Conservation (phyloP, 1,140 invertebrate genomes). For the Rhagoletis zephyria region DNA sequence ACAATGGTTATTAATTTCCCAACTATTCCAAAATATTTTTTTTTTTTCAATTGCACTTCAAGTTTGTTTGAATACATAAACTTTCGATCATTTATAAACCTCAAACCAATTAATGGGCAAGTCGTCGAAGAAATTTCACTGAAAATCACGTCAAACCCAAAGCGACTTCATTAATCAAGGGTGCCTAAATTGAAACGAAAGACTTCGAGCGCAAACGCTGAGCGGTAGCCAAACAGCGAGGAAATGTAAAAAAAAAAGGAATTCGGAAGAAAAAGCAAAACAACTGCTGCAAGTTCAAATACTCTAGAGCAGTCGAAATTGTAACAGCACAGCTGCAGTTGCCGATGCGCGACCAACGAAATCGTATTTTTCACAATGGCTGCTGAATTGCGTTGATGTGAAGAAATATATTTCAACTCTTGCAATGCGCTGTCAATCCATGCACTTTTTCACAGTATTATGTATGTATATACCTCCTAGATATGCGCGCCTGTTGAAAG, state of each 20-base stretch:
- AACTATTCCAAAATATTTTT: too few species aligned
- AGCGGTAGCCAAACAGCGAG: background rate
- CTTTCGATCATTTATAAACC: too few species aligned
- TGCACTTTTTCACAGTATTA: background rate
- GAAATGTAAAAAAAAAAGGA: too few species aligned
- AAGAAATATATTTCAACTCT: background rate
- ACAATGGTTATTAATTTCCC: too few species aligned
- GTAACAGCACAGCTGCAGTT: background rate
- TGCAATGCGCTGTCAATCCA: background rate
- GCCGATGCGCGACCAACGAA: background rate
- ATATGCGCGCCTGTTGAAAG: background rate
- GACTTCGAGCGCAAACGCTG: background rate
- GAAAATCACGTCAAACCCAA: too few species aligned
- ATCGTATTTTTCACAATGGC: background rate
- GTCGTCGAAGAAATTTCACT: too few species aligned
- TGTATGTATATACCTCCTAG: background rate
- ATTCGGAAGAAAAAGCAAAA: background rate
- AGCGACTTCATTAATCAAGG: background rate
- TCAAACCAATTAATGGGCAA: too few species aligned
- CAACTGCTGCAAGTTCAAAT: background rate
- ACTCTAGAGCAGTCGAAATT: background rate
- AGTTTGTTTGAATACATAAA: too few species aligned
- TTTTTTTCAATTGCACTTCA: too few species aligned
- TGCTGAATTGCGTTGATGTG: background rate
- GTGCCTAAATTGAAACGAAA: background rate